Evolutionary conservation across 92 coral and sea anemone species (phyloP).

Genomic region (Parazoanthus swiftii): DNA sequence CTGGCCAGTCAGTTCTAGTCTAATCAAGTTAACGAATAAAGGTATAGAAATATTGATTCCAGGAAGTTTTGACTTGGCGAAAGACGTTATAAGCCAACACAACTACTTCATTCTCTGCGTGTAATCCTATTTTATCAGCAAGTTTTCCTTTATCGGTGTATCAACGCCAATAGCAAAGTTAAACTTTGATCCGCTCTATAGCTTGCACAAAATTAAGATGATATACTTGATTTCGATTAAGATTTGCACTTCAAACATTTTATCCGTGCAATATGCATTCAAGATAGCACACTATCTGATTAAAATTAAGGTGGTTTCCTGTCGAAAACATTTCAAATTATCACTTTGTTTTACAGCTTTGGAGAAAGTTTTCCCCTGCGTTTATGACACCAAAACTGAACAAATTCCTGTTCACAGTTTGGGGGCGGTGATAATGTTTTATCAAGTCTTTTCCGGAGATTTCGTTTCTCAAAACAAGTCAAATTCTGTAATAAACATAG

Average conservation of each 20-base stretch:
- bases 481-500: slow-evolving; percentile 68
- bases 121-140: slow-evolving; percentile 43
- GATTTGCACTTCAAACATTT: slow-evolving; percentile 53
- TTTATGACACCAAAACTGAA: slow-evolving; percentile 58
- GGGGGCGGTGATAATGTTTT: slow-evolving; percentile 62
- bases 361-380: slow-evolving; percentile 46
- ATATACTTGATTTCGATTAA: slow-evolving; percentile 60
- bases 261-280: slow-evolving; percentile 65
- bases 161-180: slow-evolving; percentile 45
- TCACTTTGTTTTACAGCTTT: slow-evolving; percentile 63
- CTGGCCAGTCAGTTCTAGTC: slow-evolving; percentile 47
- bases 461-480: slow-evolving; percentile 69
- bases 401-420: slow-evolving; percentile 50
- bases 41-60: slow-evolving; percentile 30
- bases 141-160: slow-evolving; percentile 33
- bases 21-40: slow-evolving; percentile 32
- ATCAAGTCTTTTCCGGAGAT: slow-evolving; percentile 47
- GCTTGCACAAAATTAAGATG: slow-evolving; percentile 40
- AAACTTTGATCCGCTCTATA: slow-evolving; percentile 42
- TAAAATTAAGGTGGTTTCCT: slow-evolving; percentile 80
- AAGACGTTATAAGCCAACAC: slow-evolving; percentile 18
- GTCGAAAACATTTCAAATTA: slow-evolving; percentile 83
- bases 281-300: slow-evolving; percentile 80
- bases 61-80: slow-evolving; percentile 44
- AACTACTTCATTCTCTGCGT: slow-evolving; percentile 35